phyloP scores from a whole-genome alignment of 2,888 invertebrate species.

The Anagyrus pseudococci region DNA sequence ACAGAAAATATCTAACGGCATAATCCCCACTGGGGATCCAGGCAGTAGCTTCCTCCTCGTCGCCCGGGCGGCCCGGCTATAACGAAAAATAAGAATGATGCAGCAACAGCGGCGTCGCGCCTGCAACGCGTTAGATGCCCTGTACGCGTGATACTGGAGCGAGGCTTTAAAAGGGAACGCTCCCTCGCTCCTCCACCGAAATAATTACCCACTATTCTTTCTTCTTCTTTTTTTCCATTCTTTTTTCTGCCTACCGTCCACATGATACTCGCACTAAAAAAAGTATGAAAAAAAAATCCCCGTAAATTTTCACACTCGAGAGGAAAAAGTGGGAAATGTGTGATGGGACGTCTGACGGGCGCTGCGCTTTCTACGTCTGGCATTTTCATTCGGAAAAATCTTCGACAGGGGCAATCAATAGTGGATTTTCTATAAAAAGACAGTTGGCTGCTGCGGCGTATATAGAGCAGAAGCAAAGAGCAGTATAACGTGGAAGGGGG shows the following conservation, averaged over 20 bases:
- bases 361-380: too few relatives aligned
- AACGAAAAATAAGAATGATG: slow-evolving; percentile 30
- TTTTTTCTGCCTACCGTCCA: too few relatives aligned
- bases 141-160: too few relatives aligned
- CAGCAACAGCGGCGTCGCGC: slow-evolving; percentile 17
- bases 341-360: too few relatives aligned
- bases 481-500: not conserved
- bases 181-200: too few relatives aligned
- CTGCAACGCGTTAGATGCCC: too few relatives aligned
- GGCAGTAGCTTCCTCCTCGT: slow-evolving; percentile 21
- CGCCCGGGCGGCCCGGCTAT: too few relatives aligned
- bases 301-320: too few relatives aligned
- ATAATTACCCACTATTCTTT: not conserved
- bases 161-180: too few relatives aligned
- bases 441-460: slow-evolving; percentile 3
- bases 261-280: too few relatives aligned
- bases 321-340: too few relatives aligned
- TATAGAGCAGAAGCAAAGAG: not conserved
- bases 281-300: too few relatives aligned
- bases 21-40: slow-evolving; percentile 24
- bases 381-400: not conserved
- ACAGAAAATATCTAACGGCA: slow-evolving; percentile 20
- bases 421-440: slow-evolving; percentile 8
- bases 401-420: not conserved
- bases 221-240: not conserved